A percentile compares a stretch with the other conserved stretches of the same genome.
Conservation (phyloP, 2,888 invertebrate genomes). For the Dolichomitus sp. region DNA sequence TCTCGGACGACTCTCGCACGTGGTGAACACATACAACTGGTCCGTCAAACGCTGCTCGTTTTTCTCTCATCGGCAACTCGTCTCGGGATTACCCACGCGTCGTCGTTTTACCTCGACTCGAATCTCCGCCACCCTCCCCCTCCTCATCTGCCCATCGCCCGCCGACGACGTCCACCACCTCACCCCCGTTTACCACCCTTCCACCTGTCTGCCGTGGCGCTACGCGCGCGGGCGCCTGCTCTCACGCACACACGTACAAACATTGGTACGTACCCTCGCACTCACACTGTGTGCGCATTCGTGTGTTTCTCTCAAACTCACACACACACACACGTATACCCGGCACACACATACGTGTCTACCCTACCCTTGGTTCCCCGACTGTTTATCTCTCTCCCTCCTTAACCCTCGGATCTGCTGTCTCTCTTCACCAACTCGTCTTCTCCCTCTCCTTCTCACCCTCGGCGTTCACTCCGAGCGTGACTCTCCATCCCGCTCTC, state of each 20-base stretch:
- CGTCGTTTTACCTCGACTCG: slow-evolving; percentile 58
- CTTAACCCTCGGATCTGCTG: slow-evolving; percentile 46
- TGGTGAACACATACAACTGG: slow-evolving; percentile 68
- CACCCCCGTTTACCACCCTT: slow-evolving; percentile 83
- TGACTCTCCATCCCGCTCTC: slow-evolving; percentile 62
- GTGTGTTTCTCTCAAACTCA: slow-evolving; percentile 34
- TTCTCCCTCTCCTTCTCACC: slow-evolving; percentile 62
- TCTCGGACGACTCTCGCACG: slow-evolving; percentile 69
- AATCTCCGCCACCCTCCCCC: slow-evolving; percentile 70
- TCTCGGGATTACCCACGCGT: slow-evolving; percentile 70
- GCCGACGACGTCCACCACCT: slow-evolving; percentile 69
- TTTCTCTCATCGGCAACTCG: slow-evolving; percentile 65
- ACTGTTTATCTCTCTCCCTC: slow-evolving; percentile 39
- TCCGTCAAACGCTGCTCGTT: slow-evolving; percentile 72
- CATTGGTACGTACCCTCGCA: slow-evolving; percentile 35
- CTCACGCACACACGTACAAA: slow-evolving; percentile 60
- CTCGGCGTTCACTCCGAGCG: slow-evolving; percentile 47
- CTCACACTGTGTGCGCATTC: slow-evolving; percentile 3
- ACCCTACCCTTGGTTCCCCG: slow-evolving; percentile 72
- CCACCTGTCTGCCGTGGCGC: slow-evolving; percentile 80
- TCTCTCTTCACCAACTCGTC: slow-evolving; percentile 48
- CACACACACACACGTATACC: slow-evolving; percentile 39
- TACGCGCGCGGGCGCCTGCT: slow-evolving; percentile 70
- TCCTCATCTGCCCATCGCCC: slow-evolving; percentile 44
- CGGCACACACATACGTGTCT: slow-evolving; percentile 70